Evolutionary conservation across 2,113 vertebrate species (phyloP), one percentile per base, ranked within the genome.

Genomic region (Perca fluviatilis): DNA sequence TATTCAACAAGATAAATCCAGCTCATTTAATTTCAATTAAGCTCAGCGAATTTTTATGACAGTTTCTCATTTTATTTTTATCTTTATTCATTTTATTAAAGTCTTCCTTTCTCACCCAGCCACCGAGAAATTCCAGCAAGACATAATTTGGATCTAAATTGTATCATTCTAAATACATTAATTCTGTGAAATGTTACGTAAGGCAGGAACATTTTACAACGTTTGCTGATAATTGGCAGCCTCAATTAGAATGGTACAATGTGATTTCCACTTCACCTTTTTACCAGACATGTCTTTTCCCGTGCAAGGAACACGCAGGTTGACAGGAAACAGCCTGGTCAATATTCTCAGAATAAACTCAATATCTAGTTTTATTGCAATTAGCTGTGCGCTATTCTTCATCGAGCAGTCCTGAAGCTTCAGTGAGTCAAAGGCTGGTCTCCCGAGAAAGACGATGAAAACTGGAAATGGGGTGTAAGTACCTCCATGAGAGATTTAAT

Each of bases 401-500:
- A 80, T 25, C 16, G 40, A 84, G 65, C 76, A 12, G 68, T 73
- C 47, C 56, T 49, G 18, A 15, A 87, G 86, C 82, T 54, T 75
- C 51, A 81, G 72, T 53, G 61, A 92, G 87, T 92, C 91, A 90
- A 90, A 87, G 82, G 79, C 77, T 84, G 89, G 84, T 90, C 92
- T 93, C 91, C 63, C 66, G 91, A 91, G 90, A 80, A 79, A 92
- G 85, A 77, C 57, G 74, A 80, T 93, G 84, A 90, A 86, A 90
- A 80, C 85, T 90, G 92, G 92, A 95, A 94, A 93, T 93, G 92
- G 92, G 87, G 64, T 93, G 90, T 93, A 93, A 96, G 94, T 91
- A 89, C 93, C 90, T 89, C 86, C 81, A 80, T 74, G 83, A 90
- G 84, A 91, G 92, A 95, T 95, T 96, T 95, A 94, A 96, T 96